These are phyloP conservation scores for Tetraneura akinire DNA, from an alignment of 1,140 invertebrate species.

Conservation along the genomic window DNA sequence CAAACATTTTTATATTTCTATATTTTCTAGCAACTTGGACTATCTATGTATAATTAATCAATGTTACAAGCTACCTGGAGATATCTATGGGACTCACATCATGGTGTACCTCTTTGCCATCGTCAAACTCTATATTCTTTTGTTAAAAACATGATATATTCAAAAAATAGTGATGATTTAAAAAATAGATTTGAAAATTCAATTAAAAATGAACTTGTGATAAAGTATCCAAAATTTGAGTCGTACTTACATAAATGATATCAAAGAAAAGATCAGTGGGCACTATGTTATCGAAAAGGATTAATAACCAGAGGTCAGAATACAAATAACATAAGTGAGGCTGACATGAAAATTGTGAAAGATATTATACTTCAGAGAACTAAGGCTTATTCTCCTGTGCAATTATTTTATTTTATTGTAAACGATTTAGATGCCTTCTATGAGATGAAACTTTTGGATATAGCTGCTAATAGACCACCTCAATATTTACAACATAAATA, in stretches of 20 bases:
- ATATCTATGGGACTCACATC: neutral
- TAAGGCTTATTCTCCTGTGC: neutral
- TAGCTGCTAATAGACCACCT: no score
- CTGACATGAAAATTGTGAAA: neutral
- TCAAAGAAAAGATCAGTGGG: neutral
- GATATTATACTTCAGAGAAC: neutral
- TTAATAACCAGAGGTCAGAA: neutral
- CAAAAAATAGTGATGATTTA: neutral
- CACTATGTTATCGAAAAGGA: neutral
- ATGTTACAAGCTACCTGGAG: neutral
- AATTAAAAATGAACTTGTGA: neutral
- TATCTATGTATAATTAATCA: no score
- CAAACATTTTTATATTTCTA: no score
- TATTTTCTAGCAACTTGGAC: no score
- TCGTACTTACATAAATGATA: neutral
- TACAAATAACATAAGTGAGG: neutral
- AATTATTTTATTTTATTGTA: no score
- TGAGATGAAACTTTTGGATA: no score
- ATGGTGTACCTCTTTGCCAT: neutral
- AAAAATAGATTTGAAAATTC: neutral
- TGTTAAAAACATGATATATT: slow-evolving; percentile 5
- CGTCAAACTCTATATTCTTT: neutral
- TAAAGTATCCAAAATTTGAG: neutral
- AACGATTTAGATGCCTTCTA: no score
- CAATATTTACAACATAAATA: no score